Conservation (phyloP, 92 coral and sea anemone genomes). For the Heliopora coerulea region DNA sequence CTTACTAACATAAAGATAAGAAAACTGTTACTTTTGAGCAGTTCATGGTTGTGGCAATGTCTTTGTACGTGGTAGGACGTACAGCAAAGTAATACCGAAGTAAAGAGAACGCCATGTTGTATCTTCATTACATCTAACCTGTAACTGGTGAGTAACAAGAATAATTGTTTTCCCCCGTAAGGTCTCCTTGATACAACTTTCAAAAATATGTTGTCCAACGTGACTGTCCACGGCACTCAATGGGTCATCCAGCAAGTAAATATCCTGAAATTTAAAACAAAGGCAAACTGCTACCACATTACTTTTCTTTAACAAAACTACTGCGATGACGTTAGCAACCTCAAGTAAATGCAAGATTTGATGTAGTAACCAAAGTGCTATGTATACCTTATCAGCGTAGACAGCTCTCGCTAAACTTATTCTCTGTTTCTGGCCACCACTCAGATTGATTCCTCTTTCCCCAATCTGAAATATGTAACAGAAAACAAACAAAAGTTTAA, state of each 20-base stretch:
- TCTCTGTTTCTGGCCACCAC: conserved; percentile 94
- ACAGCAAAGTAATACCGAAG: too few species aligned
- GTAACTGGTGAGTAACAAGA: conserved; percentile 89
- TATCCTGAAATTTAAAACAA: conserved; percentile 79
- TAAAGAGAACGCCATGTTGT: too few species aligned
- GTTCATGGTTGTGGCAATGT: too few species aligned
- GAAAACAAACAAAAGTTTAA: too few species aligned
- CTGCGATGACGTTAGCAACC: too few species aligned
- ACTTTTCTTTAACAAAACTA: too few species aligned
- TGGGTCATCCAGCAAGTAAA: conserved; percentile 85
- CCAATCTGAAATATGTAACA: conserved; percentile 88
- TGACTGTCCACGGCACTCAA: conserved; percentile 95
- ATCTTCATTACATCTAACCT: conserved; percentile 49
- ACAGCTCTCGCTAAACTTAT: conserved; percentile 91
- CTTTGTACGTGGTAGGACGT: too few species aligned
- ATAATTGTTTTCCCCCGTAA: conserved; percentile 81
- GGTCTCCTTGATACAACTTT: conserved; percentile 79
- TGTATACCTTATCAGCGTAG: conserved; percentile 83
- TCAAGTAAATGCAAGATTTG: not conserved
- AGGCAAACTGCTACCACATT: too few species aligned
- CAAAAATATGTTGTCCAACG: conserved; percentile 91
- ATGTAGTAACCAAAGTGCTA: not conserved
- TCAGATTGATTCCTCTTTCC: conserved; percentile 88
- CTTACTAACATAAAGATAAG: too few species aligned
- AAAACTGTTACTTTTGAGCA: too few species aligned